These are phyloP conservation scores for Caenorhabditis afra DNA, from an alignment of 2,888 invertebrate species.

Conservation along the genomic window DNA sequence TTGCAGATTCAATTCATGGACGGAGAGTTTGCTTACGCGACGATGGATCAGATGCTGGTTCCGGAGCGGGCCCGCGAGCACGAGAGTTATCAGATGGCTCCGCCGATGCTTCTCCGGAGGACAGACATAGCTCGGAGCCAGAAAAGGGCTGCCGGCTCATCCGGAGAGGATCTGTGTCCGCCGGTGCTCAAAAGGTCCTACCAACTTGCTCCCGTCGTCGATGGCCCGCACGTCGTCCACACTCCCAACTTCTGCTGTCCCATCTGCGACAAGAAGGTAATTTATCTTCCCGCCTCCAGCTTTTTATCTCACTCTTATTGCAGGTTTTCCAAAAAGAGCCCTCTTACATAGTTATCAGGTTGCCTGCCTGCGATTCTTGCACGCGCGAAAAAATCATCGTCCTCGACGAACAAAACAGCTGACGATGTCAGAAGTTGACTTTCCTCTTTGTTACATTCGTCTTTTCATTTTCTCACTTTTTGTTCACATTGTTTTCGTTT, in stretches of 20 bases:
- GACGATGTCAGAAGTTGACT: no score
- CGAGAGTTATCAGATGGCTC: conserved; percentile 23
- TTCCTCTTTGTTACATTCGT: neutral
- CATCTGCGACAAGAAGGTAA: conserved; percentile 72
- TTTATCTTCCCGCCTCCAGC: neutral
- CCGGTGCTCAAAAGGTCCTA: conserved; percentile 46
- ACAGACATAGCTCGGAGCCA: conserved; percentile 24
- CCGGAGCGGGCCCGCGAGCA: conserved; percentile 39
- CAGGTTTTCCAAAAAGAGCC: conserved; percentile 74
- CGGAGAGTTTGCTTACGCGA: conserved; percentile 71
- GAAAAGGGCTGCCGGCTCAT: conserved; percentile 39
- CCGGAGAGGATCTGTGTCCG: conserved; percentile 22
- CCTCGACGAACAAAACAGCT: conserved; percentile 64
- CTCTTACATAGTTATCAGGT: conserved; percentile 74
- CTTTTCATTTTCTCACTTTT: neutral
- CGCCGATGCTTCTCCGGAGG: conserved; percentile 16
- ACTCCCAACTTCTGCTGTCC: conserved; percentile 71
- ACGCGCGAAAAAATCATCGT: conserved; percentile 72
- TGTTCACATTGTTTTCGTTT: neutral
- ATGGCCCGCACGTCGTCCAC: conserved; percentile 30
- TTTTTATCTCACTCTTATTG: conserved; percentile 15
- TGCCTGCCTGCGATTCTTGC: conserved; percentile 76
- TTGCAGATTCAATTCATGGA: conserved; percentile 70
- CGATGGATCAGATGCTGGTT: conserved; percentile 61
- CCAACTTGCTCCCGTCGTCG: conserved; percentile 29